Evolutionary conservation across 2,797 vertebrate genomes (phyloP).

Genomic region (Spheniscus humboldti): DNA sequence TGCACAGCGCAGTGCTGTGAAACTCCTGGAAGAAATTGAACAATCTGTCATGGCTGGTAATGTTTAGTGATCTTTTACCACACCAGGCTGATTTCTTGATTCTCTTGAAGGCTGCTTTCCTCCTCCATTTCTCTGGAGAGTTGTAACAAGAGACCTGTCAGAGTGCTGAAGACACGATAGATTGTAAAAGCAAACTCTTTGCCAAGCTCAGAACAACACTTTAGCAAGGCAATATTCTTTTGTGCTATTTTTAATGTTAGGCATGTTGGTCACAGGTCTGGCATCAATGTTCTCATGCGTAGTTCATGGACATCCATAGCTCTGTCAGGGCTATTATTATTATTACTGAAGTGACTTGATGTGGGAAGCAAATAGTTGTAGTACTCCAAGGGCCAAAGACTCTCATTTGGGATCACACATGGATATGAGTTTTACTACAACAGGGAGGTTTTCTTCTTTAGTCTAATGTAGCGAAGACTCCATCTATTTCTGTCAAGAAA

Average conservation of each 20-base stretch:
- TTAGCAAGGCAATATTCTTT: neutral
- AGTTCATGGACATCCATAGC: neutral
- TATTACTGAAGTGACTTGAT: neutral
- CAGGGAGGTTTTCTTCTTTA: neutral
- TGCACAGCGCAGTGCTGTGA: neutral
- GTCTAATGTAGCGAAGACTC: neutral
- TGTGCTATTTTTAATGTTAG: neutral
- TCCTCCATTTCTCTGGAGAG: neutral
- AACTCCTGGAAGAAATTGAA: neutral
- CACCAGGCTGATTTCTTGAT: neutral
- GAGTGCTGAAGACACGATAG: neutral
- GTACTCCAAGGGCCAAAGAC: neutral
- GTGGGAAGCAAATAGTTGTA: neutral
- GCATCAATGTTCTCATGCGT: neutral
- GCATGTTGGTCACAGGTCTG: neutral
- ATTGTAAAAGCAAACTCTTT: neutral
- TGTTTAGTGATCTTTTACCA: neutral
- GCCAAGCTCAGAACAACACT: neutral
- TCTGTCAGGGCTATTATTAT: neutral
- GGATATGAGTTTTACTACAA: neutral
- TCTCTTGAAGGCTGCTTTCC: neutral
- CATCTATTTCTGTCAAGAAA: neutral
- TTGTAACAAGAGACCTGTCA: neutral
- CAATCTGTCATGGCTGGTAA: neutral
- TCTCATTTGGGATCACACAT: neutral